Base-by-base conservation (phyloP, 1,140 invertebrate species). In the Neodiprion pinetum region DNA sequence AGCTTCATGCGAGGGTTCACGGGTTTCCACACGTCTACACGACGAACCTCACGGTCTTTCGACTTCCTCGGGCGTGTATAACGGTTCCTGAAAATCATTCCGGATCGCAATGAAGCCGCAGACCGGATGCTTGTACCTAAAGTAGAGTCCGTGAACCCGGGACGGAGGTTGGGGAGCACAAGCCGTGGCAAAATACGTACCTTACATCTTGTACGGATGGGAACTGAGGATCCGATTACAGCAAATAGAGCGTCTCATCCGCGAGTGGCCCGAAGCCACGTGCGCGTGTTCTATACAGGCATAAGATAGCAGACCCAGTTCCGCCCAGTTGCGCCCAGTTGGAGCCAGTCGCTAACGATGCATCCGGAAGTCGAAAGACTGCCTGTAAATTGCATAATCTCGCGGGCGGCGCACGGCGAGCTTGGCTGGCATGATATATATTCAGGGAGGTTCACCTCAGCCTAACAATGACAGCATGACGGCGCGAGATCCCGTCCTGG, bases 381-480 rank as follows among this genome's bases (percentile, higher is more conserved):
- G 53, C 53, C 53, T 61, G 53, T 61, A 61, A 61, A 61, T 61
- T 61, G 53, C 53, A 61, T 61, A 61, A 61, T 61, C 53, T 61
- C 53, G 53, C 53, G 53, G 53, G 53, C 53, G 53, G 5, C 7
- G 11, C n/a, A 61, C 53, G 9, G 53, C 53, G n/a, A 17, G 53
- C 53, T 14, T 17, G 53, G 53, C 53, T 61, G 53, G 53, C 7
- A 61, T 61, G 53, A 61, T 61, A 9, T 61, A 61, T 61, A 61
- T 61, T 61, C n/a, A 61, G 5, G 28, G 53, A 61, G 74, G 77
- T 81, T 81, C 74, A 74, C 75, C 74, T 76, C 67, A 70, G 75
- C 77, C 77, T 75, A 79, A 82, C 79, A 82, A 84, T 82, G 79
- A 77, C 79, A 80, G 75, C 68, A 77, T 77, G 78, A 80, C 80